A percentile compares a stretch with the other conserved stretches of the same genome.
These are phyloP conservation scores for Bradynema listronoti DNA, from an alignment of 1,140 invertebrate genomes.

Conservation along the genomic window DNA sequence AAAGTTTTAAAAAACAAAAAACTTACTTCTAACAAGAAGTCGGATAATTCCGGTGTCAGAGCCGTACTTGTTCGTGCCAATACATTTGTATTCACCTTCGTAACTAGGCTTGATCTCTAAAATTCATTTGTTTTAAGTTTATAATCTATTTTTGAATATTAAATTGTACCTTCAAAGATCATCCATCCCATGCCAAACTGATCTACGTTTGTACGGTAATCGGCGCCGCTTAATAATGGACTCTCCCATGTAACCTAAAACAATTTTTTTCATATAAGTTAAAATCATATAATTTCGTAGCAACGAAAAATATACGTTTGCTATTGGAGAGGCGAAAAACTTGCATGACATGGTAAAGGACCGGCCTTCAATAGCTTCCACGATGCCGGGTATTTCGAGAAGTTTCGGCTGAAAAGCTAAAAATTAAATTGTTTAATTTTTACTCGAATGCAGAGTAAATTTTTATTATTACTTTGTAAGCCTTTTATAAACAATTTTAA, in stretches of 20 bases:
- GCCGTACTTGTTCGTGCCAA: conserved; percentile 53
- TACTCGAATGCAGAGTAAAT: conserved; percentile 3
- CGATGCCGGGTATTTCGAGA: conserved; percentile 70
- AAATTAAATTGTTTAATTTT: no score
- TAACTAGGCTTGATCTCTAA: conserved; percentile 67
- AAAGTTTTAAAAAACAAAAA: no score
- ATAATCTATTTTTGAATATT: background rate
- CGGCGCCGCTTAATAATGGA: conserved; percentile 38
- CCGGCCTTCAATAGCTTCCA: conserved; percentile 71
- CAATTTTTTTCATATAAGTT: no score
- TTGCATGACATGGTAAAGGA: conserved; percentile 76
- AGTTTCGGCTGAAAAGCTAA: conserved; percentile 81
- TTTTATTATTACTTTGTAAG: no score
- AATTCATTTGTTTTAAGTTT: conserved; percentile 62
- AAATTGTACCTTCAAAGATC: conserved; percentile 66
- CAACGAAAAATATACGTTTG: no score
- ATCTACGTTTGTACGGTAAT: conserved; percentile 42
- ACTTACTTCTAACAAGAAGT: conserved; percentile 48
- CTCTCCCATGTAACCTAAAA: conserved; percentile 88
- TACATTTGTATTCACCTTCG: conserved; percentile 56
- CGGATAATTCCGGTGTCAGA: conserved; percentile 39
- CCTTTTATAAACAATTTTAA: no score
- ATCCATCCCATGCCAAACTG: conserved; percentile 68
- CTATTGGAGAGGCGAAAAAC: conserved; percentile 88
- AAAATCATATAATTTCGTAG: no score